These are phyloP conservation scores for Thinocorus orbignyianus DNA, from an alignment of 2,113 vertebrate species.

Conservation along the genomic window DNA sequence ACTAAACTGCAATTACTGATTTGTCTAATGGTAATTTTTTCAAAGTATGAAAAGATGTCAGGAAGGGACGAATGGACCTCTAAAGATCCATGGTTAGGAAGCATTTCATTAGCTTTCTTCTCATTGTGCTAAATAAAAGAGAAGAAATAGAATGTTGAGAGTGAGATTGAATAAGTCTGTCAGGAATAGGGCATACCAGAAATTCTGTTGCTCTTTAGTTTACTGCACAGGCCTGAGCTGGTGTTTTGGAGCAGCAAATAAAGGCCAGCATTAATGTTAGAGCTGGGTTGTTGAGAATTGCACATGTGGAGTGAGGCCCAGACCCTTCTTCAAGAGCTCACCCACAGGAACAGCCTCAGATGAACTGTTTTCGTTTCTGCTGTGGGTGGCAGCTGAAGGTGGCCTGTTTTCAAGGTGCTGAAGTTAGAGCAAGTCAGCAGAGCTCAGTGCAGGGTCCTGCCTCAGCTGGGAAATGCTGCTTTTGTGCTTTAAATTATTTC, in stretches of 20 bases:
- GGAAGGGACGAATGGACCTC: background rate
- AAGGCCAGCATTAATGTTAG: background rate
- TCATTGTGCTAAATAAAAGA: background rate
- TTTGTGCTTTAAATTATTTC: background rate
- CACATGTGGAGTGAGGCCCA: background rate
- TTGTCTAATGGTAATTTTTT: background rate
- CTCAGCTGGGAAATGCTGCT: fast-evolving
- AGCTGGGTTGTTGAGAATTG: background rate
- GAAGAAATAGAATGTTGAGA: background rate
- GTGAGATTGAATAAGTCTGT: background rate
- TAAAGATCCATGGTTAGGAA: background rate
- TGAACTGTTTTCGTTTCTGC: background rate
- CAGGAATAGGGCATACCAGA: background rate
- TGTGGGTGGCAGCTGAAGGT: fast-evolving
- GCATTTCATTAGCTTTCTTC: background rate
- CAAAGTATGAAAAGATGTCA: background rate
- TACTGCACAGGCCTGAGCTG: background rate
- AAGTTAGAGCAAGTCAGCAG: background rate
- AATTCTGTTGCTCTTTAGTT: background rate
- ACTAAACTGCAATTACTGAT: background rate
- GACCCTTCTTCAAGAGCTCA: background rate
- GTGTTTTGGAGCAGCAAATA: background rate
- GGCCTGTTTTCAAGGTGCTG: background rate
- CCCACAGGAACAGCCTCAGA: background rate
- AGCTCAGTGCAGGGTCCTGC: background rate